A percentile compares a stretch with the other conserved stretches of the same genome.
Evolutionary conservation across 53 echinoderm and acorn worm species (phyloP).

Genomic region (Luidia sarsii): DNA sequence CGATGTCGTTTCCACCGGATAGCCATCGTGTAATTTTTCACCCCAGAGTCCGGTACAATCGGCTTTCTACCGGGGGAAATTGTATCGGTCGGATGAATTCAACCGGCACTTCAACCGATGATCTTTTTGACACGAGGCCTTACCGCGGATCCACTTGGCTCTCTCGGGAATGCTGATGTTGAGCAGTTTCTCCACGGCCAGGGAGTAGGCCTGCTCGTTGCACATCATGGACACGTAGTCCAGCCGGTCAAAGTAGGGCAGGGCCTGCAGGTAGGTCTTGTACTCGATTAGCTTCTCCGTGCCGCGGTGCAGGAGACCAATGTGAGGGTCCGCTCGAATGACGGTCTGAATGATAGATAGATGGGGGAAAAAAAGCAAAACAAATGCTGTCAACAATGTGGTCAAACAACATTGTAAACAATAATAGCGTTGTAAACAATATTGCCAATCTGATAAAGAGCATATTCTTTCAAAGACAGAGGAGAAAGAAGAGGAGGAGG

Average conservation of each 20-base stretch:
- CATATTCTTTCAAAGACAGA: neutral
- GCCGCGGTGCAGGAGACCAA: constrained; percentile 92
- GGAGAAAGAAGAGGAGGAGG: neutral
- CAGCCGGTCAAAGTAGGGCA: constrained; percentile 96
- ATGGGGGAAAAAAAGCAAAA: no score
- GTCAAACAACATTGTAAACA: neutral
- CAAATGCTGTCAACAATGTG: neutral
- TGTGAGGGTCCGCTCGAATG: constrained; percentile 91
- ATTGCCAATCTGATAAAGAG: neutral
- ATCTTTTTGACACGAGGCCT: no score
- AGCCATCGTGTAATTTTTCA: no score
- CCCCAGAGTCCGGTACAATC: no score
- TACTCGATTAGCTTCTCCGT: constrained; percentile 98
- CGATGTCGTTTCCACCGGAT: no score
- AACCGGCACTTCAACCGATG: no score
- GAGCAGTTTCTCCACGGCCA: constrained; percentile 92
- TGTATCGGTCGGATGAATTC: no score
- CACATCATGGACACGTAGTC: constrained; percentile 99
- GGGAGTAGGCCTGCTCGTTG: constrained; percentile 91
- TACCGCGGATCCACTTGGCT: constrained; percentile 90
- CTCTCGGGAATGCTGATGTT: constrained; percentile 88
- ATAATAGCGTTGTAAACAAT: neutral
- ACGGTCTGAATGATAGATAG: constrained; percentile 64
- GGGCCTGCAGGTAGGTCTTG: constrained; percentile 97
- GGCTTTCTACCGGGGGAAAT: no score